A percentile compares a stretch with the other conserved stretches of the same genome.
Conservation (phyloP, 2,888 invertebrate genomes). For the Nezara viridula region DNA sequence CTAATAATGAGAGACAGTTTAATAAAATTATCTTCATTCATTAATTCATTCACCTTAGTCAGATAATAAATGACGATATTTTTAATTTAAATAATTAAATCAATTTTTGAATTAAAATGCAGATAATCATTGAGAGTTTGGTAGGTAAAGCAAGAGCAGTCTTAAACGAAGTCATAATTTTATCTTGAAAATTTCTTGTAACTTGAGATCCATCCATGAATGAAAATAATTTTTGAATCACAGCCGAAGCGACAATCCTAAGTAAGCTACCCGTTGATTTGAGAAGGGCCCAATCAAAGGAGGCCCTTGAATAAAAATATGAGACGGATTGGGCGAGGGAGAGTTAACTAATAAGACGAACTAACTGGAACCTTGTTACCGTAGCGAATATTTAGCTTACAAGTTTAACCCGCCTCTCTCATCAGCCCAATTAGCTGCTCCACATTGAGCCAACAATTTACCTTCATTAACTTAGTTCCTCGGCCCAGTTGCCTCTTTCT, state of each 20-base stretch:
- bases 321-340: background rate
- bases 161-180: too few species aligned
- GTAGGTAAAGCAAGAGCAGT: too few species aligned
- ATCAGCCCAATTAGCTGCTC: constrained; percentile 51
- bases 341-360: constrained; percentile 51
- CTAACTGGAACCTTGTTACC: constrained; percentile 46
- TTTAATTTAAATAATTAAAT: too few species aligned
- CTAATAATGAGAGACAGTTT: too few species aligned
- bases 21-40: too few species aligned
- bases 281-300: background rate
- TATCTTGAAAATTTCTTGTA: too few species aligned
- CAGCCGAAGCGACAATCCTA: background rate
- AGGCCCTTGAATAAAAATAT: background rate
- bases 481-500: background rate
- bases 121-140: too few species aligned
- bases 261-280: background rate
- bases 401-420: constrained; percentile 52
- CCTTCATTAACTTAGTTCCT: constrained; percentile 56
- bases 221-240: too few species aligned
- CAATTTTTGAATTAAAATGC: too few species aligned
- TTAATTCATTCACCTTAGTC: too few species aligned
- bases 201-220: too few species aligned
- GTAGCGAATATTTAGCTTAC: constrained; percentile 53
- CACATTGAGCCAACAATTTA: constrained; percentile 56
- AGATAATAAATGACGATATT: too few species aligned